Evolutionary conservation across 2,113 vertebrate genomes (phyloP), one percentile per base, ranked within the genome.

Genomic region (Antennarius striatus): DNA sequence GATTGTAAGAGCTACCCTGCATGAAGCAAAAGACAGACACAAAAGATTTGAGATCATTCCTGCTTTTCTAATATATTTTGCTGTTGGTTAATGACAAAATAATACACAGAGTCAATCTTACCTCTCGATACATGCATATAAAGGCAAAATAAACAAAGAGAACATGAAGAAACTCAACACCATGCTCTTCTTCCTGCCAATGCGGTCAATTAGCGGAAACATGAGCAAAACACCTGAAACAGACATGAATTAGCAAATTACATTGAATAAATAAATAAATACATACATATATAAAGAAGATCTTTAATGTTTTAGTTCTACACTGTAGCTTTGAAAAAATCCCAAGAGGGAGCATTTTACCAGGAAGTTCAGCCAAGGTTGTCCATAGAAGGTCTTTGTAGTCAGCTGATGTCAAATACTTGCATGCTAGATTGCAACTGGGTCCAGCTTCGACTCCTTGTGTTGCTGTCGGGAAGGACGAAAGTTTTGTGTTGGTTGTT

Each of bases 361-460:
- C 96, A 91, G 96, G 96, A 80, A 98, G 96, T 81, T 98, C 96
- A 3, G 96, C 96, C 17, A 97, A 84, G 0, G 95, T 96, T 1
- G 96, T 98, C 96, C 96, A 98, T 70, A 98, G 92, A 61, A 98
- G 91, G 56, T 96, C 94, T 50, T 90, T 95, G 92, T 98, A 98
- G 59, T 98, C 96, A 15, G 90, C 92, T 68, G 92, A 86, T 3
- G 93, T 96, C 83, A 98, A 90, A 79, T 94, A 94, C 83, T 95
- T 94, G 60, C 96, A 98, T 71, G 94, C 93, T 75, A 98, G 88
- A 77, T 90, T 93, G 81, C 96, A 98, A 12, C 90, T 92, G 0
- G 91, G 92, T 76, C 95, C 93, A 2, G 89, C 89, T 68, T 94
- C 93, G 68, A 90, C 92, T 60, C 85, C 90, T 57, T 86, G 94